Conservation (phyloP, 1,140 invertebrate genomes). For the Tetraneura akinire region DNA sequence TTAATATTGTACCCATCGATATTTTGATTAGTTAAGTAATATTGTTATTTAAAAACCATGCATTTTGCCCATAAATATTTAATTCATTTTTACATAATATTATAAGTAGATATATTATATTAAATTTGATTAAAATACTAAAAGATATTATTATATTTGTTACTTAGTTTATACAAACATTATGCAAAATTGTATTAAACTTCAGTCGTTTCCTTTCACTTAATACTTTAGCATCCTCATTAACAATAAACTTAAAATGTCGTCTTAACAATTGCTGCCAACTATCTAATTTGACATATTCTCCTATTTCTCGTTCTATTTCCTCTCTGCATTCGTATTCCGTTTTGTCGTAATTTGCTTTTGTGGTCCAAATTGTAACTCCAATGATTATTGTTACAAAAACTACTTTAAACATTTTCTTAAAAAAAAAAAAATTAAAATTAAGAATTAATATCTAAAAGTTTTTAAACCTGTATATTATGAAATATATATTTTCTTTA, state of each 20-base stretch:
- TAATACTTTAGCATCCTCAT: neutral
- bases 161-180: conserved; percentile 5
- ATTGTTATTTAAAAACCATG: too few species aligned
- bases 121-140: neutral
- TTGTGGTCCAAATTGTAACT: neutral
- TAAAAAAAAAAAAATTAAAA: neutral
- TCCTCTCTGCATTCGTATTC: conserved; percentile 18
- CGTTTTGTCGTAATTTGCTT: neutral
- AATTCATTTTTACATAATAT: neutral
- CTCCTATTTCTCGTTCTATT: neutral
- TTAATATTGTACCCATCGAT: too few species aligned
- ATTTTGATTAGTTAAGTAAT: too few species aligned
- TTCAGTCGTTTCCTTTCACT: neutral
- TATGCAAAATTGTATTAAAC: conserved; percentile 27
- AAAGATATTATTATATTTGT: neutral
- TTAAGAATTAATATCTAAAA: too few species aligned
- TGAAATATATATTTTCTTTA: too few species aligned
- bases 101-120: neutral
- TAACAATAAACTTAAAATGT: conserved; percentile 31
- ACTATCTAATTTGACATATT: conserved; percentile 15
- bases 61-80: too few species aligned
- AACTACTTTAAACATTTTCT: neutral
- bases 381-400: neutral
- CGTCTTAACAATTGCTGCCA: conserved; percentile 28
- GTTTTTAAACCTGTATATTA: too few species aligned